phyloP scores from a whole-genome alignment of 2,797 vertebrate species.

The Parambassis ranga region DNA sequence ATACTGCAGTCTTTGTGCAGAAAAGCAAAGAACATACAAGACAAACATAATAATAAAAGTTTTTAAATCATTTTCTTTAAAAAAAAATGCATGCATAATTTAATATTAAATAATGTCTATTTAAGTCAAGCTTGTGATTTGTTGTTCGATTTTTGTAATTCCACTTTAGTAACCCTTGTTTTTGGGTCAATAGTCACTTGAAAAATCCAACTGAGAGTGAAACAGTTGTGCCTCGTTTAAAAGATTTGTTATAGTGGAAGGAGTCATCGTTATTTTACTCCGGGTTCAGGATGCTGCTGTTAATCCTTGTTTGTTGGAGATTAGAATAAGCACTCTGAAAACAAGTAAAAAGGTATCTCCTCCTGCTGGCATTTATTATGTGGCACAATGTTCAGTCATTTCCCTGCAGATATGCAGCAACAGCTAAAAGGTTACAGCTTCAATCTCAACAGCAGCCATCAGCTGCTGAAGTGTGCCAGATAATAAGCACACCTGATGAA shows the following conservation, averaged over 20 bases:
- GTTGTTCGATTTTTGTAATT: no score
- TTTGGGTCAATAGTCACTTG: no score
- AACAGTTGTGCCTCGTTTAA: no score
- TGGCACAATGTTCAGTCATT: neutral
- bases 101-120: no score
- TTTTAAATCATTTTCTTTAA: no score
- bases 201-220: no score
- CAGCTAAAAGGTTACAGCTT: conserved; percentile 15
- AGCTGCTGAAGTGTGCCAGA: neutral
- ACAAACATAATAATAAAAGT: no score
- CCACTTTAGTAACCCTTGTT: no score
- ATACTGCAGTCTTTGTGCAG: neutral
- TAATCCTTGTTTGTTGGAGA: neutral
- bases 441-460: conserved; percentile 1
- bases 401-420: neutral
- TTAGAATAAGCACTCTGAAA: neutral
- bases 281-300: neutral
- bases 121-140: no score
- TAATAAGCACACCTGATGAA: neutral
- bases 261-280: neutral
- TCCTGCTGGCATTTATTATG: neutral
- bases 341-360: neutral
- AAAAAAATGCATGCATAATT: no score
- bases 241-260: no score
- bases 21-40: no score